A percentile compares a stretch with the other conserved stretches of the same genome.
These are phyloP conservation scores for Trimorus sp. DNA, from an alignment of 2,888 invertebrate genomes.

Conservation along the genomic window DNA sequence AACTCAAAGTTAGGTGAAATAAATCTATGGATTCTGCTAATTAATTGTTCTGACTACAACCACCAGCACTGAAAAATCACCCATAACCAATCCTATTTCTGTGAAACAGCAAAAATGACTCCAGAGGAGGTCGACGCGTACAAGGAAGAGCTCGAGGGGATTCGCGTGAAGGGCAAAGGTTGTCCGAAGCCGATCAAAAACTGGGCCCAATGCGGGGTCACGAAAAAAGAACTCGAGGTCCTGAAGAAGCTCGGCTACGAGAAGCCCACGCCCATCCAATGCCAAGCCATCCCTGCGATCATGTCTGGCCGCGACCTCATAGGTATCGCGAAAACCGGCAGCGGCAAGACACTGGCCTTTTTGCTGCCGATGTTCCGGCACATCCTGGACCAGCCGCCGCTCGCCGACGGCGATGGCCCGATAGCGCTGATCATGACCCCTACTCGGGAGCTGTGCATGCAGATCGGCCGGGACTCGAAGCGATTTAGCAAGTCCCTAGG, in stretches of 20 bases:
- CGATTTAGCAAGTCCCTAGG: constrained; percentile 95
- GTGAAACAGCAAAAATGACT: constrained; percentile 88
- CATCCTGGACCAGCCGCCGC: constrained; percentile 94
- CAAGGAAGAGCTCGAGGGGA: constrained; percentile 95
- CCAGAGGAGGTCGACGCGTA: constrained; percentile 92
- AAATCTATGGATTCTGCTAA: too few species aligned
- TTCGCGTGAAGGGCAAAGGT: constrained; percentile 97
- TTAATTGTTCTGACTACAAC: too few species aligned
- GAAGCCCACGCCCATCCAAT: constrained; percentile 99
- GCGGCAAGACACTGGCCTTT: constrained; percentile 99
- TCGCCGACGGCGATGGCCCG: constrained; percentile 99
- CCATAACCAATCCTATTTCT: not conserved
- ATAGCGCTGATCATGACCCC: constrained; percentile 99
- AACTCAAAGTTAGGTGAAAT: too few species aligned
- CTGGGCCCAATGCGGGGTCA: constrained; percentile 99
- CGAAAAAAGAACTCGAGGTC: constrained; percentile 96
- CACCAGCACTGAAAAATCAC: too few species aligned
- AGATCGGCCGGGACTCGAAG: constrained; percentile 97
- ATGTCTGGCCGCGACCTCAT: constrained; percentile 99
- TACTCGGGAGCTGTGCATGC: constrained; percentile 98
- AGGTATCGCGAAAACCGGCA: constrained; percentile 99
- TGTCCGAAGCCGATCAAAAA: constrained; percentile 97
- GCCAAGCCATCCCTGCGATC: constrained; percentile 98
- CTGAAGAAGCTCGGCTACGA: constrained; percentile 95
- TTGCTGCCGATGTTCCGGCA: constrained; percentile 98